phyloP scores from a whole-genome alignment of 2,888 invertebrate genomes.

The Amphimallon solstitiale region DNA sequence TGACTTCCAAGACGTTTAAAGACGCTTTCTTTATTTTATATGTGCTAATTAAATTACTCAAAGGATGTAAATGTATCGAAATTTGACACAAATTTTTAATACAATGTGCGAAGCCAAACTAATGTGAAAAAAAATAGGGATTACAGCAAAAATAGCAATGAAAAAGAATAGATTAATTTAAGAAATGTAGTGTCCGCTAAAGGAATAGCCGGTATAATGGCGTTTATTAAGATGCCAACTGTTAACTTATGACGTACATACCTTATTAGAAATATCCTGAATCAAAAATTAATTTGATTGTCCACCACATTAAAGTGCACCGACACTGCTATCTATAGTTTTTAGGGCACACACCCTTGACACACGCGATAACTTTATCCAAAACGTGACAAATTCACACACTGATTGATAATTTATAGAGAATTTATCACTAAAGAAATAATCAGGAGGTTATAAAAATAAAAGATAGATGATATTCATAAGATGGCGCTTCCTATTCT shows the following conservation, averaged over 20 bases:
- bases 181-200: not conserved
- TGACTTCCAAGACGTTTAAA: too few species aligned
- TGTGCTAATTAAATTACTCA: too few species aligned
- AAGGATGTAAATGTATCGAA: too few species aligned
- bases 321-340: conserved; percentile 42
- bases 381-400: conserved; percentile 44
- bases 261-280: conserved; percentile 38
- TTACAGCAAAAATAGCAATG: not conserved
- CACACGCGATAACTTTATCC: conserved; percentile 42
- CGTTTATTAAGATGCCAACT: conserved; percentile 39
- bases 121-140: not conserved
- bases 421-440: conserved; percentile 7
- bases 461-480: not conserved
- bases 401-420: conserved; percentile 25
- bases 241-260: conserved; percentile 38
- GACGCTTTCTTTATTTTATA: too few species aligned
- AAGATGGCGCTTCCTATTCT: conserved; percentile 3
- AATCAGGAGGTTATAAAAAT: conserved; percentile 31
- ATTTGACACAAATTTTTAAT: too few species aligned
- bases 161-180: not conserved
- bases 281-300: conserved; percentile 47
- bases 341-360: conserved; percentile 46
- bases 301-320: conserved; percentile 56
- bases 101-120: not conserved
- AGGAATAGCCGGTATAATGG: conserved; percentile 40